A percentile compares a stretch with the other conserved stretches of the same genome.
Conservation (phyloP, 2,113 vertebrate species). For the Gobius niger region DNA sequence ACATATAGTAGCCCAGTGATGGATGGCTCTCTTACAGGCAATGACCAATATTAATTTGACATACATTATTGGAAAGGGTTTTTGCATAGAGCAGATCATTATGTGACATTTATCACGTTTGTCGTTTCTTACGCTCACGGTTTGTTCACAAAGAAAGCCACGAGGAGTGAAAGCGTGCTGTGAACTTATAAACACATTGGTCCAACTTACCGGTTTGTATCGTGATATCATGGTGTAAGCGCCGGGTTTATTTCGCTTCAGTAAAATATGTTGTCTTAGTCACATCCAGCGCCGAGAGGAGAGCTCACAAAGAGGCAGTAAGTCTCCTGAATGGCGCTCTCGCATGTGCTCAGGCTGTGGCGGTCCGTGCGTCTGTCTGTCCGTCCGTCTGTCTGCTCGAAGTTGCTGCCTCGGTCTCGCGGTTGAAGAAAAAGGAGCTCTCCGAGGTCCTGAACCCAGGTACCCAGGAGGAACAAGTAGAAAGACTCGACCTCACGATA, state of each 20-base stretch:
- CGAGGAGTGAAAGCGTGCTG: background rate
- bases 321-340: background rate
- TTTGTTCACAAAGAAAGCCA: background rate
- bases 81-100: background rate
- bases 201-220: slow-evolving; percentile 74
- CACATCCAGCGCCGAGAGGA: slow-evolving; percentile 31
- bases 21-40: slow-evolving; percentile 5
- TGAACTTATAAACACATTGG: background rate
- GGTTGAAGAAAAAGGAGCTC: slow-evolving; percentile 57
- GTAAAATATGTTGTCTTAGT: slow-evolving; percentile 1
- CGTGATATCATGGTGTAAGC: slow-evolving; percentile 66
- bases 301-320: background rate
- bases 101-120: background rate
- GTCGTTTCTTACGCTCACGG: background rate
- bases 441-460: slow-evolving; percentile 76
- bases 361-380: slow-evolving; percentile 13
- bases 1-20: background rate
- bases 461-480: slow-evolving; percentile 6
- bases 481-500: background rate
- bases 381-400: slow-evolving; percentile 5
- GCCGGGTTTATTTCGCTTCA: slow-evolving; percentile 40
- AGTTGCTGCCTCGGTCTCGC: slow-evolving; percentile 23
- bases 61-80: background rate
- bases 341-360: slow-evolving; percentile 28
- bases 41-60: slow-evolving; percentile 4